phyloP scores from a whole-genome alignment of 1,140 invertebrate species.

The Ips nitidus region DNA sequence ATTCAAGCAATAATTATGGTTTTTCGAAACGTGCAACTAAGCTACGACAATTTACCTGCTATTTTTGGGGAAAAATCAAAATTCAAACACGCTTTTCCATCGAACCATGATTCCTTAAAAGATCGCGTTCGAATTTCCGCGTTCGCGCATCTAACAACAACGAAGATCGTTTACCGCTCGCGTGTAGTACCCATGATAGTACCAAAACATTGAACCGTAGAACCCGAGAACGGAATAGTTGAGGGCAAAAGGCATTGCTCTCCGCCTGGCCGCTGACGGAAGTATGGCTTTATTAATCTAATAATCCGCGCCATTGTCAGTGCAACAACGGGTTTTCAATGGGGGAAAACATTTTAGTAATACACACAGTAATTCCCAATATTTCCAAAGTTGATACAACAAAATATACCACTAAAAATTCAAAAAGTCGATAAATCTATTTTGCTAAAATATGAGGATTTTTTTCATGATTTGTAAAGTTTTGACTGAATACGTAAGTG shows the following conservation, averaged over 20 bases:
- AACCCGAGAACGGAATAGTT: conserved; percentile 13
- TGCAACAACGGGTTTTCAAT: too few species aligned
- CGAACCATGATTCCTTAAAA: background rate
- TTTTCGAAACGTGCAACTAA: background rate
- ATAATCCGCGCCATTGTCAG: background rate
- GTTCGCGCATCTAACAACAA: background rate
- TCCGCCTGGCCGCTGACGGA: conserved; percentile 7
- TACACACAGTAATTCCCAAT: too few species aligned
- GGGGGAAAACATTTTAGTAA: too few species aligned
- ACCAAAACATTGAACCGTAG: conserved; percentile 5
- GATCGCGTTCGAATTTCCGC: background rate
- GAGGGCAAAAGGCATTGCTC: conserved; percentile 23
- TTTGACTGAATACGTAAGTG: too few species aligned
- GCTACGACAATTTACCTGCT: background rate
- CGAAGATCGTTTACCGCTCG: background rate
- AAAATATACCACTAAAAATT: too few species aligned
- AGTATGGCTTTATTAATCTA: conserved; percentile 19
- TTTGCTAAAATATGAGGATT: too few species aligned
- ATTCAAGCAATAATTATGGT: background rate
- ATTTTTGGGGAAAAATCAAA: background rate
- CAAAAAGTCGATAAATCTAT: too few species aligned
- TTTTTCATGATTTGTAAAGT: too few species aligned
- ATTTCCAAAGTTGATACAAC: too few species aligned
- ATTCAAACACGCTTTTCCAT: background rate
- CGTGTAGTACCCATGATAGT: conserved; percentile 5